Percentiles rank a stretch among this genome's conserved stretches.
Evolutionary conservation across 2,113 vertebrate genomes (phyloP).

Genomic region (Phrynosoma platyrhinos): DNA sequence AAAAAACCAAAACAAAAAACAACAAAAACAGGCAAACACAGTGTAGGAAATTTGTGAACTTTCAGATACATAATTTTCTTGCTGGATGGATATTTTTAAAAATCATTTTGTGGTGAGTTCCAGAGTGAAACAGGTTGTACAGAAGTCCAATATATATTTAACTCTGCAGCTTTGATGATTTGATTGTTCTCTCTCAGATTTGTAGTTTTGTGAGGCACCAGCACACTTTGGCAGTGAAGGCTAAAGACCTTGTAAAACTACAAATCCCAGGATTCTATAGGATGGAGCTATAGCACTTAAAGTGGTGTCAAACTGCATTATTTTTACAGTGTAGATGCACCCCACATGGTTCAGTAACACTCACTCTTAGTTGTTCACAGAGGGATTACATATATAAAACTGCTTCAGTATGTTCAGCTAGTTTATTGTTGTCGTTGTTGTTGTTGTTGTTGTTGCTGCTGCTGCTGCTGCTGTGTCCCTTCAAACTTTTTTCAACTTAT

Average conservation of each 20-base stretch:
- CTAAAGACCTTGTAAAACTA: too few species aligned
- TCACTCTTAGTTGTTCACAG: not conserved
- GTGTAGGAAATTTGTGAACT: not conserved
- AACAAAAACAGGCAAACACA: too few species aligned
- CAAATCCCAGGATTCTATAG: too few species aligned
- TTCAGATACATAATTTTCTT: not conserved
- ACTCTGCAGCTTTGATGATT: not conserved
- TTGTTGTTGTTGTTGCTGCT: too few species aligned
- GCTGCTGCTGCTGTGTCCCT: too few species aligned
- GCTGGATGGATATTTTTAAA: not conserved
- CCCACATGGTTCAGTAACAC: not conserved
- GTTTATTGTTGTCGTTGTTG: too few species aligned
- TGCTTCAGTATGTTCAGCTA: not conserved
- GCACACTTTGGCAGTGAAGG: too few species aligned
- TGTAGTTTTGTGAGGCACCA: too few species aligned
- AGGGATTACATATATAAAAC: not conserved
- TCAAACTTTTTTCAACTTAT: too few species aligned
- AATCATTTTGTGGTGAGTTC: not conserved
- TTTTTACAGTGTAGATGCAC: too few species aligned
- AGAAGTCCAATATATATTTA: not conserved
- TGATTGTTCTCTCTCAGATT: not conserved
- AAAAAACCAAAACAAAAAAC: not conserved
- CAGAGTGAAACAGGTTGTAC: not conserved
- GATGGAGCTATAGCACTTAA: too few species aligned
- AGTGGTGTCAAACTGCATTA: too few species aligned